A percentile compares a stretch with the other conserved stretches of the same genome.
These are phyloP conservation scores for Rhopilema esculentum DNA, from an alignment of 30 jellyfish, hydroid and myxozoan genomes.

Conservation along the genomic window DNA sequence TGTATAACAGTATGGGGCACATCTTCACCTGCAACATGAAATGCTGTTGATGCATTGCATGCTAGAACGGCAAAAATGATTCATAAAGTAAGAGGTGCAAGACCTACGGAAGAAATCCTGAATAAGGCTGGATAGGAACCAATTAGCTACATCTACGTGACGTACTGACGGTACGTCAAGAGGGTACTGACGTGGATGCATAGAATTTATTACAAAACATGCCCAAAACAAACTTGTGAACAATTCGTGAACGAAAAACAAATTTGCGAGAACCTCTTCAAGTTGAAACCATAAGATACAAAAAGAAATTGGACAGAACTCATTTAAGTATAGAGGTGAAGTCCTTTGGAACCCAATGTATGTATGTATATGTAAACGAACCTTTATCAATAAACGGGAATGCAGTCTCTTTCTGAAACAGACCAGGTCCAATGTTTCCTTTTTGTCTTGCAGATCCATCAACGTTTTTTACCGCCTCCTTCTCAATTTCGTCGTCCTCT, in stretches of 20 bases:
- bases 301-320: too few species aligned
- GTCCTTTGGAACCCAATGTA: constrained; percentile 41
- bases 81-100: constrained; percentile 22
- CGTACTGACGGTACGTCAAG: too few species aligned
- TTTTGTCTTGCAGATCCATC: not conserved
- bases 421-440: not conserved
- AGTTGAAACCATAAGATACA: too few species aligned
- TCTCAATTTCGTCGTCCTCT: constrained; percentile 11
- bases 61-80: constrained; percentile 45
- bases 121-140: constrained; percentile 46
- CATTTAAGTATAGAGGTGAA: too few species aligned
- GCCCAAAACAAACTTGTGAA: too few species aligned
- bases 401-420: constrained; percentile 22
- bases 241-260: too few species aligned
- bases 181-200: constrained; percentile 56
- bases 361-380: not conserved
- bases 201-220: too few species aligned
- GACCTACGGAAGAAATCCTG: constrained; percentile 39
- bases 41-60: constrained; percentile 30
- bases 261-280: too few species aligned
- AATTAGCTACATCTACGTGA: constrained; percentile 44
- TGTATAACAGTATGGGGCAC: constrained; percentile 46
- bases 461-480: not conserved
- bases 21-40: constrained; percentile 37
- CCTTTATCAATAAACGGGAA: constrained; percentile 32